phyloP scores from a whole-genome alignment of 2,113 vertebrate species.

The Ictidomys tridecemlineatus region DNA sequence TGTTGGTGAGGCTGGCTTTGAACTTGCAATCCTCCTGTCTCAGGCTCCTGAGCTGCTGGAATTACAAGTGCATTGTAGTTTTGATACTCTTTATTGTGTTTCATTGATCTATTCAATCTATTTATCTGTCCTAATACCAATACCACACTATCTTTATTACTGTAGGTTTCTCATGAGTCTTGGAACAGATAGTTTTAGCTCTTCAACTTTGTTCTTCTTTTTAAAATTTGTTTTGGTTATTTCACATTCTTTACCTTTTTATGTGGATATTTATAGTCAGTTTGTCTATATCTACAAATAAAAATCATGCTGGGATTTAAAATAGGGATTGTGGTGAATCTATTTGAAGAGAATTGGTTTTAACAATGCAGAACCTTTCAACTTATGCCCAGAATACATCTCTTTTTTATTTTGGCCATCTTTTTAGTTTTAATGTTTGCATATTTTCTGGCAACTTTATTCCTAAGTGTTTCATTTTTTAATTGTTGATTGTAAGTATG shows the following conservation, averaged over 20 bases:
- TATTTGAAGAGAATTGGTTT: neutral
- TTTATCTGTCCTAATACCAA: neutral
- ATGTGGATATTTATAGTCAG: conserved; percentile 21
- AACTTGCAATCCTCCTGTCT: too few relatives aligned
- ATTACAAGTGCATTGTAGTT: neutral
- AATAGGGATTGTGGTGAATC: conserved; percentile 3
- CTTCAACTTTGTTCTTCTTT: neutral
- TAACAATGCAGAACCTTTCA: neutral
- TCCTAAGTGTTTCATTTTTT: neutral
- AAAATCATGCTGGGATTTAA: neutral
- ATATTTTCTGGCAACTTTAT: neutral
- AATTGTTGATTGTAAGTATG: neutral
- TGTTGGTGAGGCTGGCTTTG: too few relatives aligned
- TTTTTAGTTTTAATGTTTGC: neutral
- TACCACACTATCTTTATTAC: neutral
- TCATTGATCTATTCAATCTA: neutral
- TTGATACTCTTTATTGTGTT: neutral
- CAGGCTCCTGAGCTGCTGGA: too few relatives aligned
- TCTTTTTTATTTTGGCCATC: neutral
- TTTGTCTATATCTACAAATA: neutral
- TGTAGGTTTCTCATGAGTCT: neutral
- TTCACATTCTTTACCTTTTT: conserved; percentile 1
- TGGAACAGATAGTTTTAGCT: neutral
- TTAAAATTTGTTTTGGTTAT: neutral
- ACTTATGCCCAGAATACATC: neutral